Conservation (phyloP, 2,888 invertebrate species). For the Drosophila quinaria region DNA sequence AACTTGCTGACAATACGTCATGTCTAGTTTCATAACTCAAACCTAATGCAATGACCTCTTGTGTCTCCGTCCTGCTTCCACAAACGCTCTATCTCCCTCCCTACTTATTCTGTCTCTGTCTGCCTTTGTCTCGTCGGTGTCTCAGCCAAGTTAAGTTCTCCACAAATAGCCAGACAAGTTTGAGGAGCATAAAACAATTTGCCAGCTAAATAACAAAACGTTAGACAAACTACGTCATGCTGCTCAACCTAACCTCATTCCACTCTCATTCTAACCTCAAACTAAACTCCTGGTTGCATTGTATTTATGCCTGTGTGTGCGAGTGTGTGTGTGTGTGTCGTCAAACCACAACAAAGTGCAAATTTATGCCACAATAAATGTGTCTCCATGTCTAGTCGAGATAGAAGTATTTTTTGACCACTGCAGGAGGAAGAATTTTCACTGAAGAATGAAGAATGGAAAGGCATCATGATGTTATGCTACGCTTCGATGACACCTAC, state of each 20-base stretch:
- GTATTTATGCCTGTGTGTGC: background rate
- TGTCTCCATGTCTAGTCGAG: constrained; percentile 30
- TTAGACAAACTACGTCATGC: constrained; percentile 42
- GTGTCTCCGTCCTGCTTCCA: too few relatives aligned
- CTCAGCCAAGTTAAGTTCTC: constrained; percentile 20
- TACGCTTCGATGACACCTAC: constrained; percentile 16
- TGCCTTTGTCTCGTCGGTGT: constrained; percentile 13
- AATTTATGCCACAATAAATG: constrained; percentile 79
- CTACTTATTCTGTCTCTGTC: background rate
- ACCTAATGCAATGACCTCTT: background rate
- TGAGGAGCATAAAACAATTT: constrained; percentile 71
- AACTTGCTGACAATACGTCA: background rate
- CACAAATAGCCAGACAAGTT: constrained; percentile 67
- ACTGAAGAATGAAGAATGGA: background rate
- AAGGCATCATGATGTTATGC: constrained; percentile 1
- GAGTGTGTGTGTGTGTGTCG: constrained; percentile 23
- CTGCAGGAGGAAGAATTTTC: constrained; percentile 22
- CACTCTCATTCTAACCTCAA: constrained; percentile 25
- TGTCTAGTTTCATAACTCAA: background rate
- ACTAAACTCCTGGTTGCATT: constrained; percentile 23
- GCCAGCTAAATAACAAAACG: constrained; percentile 69
- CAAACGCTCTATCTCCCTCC: background rate
- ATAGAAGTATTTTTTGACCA: constrained; percentile 34
- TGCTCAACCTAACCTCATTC: constrained; percentile 37
- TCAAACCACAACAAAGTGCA: constrained; percentile 76